Percentiles rank a stretch among this genome's conserved stretches.
phyloP scores from a whole-genome alignment of 2,888 invertebrate species.

The Ferdinandea cuprea region DNA sequence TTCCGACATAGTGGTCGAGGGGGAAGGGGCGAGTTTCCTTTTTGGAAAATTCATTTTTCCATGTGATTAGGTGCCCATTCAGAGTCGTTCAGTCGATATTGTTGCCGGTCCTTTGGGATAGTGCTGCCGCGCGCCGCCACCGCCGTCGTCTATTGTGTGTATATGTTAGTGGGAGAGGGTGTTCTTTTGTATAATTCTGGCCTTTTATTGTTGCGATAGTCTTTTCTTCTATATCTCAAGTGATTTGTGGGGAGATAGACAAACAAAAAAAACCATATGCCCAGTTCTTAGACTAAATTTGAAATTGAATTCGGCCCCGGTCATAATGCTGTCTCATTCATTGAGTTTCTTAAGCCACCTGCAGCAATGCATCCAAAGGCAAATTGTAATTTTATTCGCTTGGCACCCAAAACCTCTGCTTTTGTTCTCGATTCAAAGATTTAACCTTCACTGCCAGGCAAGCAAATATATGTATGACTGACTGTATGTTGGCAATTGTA shows the following conservation, averaged over 20 bases:
- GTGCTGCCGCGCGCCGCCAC: slow-evolving; percentile 4
- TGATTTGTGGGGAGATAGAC: slow-evolving; percentile 41
- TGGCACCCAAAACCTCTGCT: slow-evolving; percentile 36
- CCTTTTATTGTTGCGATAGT: slow-evolving; percentile 37
- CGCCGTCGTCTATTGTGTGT: slow-evolving; percentile 33
- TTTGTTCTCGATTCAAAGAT: slow-evolving; percentile 39
- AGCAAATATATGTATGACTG: slow-evolving; percentile 25
- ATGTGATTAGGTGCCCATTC: slow-evolving; percentile 71
- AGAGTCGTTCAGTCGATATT: slow-evolving; percentile 47
- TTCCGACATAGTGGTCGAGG: neutral
- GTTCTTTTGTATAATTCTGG: slow-evolving; percentile 17
- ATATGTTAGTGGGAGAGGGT: slow-evolving; percentile 4
- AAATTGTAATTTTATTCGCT: slow-evolving; percentile 67
- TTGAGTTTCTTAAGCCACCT: slow-evolving; percentile 20
- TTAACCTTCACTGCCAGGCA: slow-evolving; percentile 47
- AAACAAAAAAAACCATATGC: neutral
- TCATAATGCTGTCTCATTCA: slow-evolving; percentile 40
- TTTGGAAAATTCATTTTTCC: slow-evolving; percentile 66
- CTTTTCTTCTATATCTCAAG: slow-evolving; percentile 21
- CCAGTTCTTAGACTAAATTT: neutral
- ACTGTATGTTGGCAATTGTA: slow-evolving; percentile 59
- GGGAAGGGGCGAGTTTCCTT: slow-evolving; percentile 8
- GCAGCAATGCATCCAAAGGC: slow-evolving; percentile 17
- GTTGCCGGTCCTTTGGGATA: slow-evolving; percentile 35
- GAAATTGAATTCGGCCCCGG: slow-evolving; percentile 28